Conservation (phyloP, 1,140 invertebrate genomes). For the Drosophila funebris region DNA sequence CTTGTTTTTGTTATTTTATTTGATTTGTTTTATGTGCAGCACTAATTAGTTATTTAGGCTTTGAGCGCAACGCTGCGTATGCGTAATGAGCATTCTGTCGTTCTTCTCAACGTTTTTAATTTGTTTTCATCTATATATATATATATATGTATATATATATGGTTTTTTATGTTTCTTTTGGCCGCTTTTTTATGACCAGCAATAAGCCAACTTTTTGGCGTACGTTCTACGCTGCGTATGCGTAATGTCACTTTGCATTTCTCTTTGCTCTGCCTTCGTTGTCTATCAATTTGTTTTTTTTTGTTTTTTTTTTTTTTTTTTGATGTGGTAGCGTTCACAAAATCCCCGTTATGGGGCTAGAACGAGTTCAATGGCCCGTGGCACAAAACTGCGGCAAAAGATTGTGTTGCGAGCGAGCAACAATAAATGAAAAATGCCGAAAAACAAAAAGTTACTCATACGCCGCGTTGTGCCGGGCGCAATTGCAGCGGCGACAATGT, state of each 20-base stretch:
- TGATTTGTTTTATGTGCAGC: no score
- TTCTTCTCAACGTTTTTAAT: no score
- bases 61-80: no score
- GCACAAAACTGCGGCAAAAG: slow-evolving; percentile 38
- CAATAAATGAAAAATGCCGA: slow-evolving; percentile 49
- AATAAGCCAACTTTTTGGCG: neutral
- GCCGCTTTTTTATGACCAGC: no score
- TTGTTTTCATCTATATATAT: no score
- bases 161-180: no score
- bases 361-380: slow-evolving; percentile 38
- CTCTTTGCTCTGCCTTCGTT: neutral
- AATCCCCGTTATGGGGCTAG: neutral
- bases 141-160: no score
- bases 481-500: slow-evolving; percentile 17
- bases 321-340: neutral
- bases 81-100: no score
- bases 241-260: neutral
- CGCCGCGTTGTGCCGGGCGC: slow-evolving; percentile 29
- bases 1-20: no score
- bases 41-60: no score
- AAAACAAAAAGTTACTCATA: slow-evolving; percentile 55
- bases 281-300: neutral
- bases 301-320: neutral
- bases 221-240: neutral
- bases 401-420: slow-evolving; percentile 35